Evolutionary conservation across 2,888 invertebrate species (phyloP), one percentile per base, ranked within the genome.

Genomic region (Drosophila crucigera): DNA sequence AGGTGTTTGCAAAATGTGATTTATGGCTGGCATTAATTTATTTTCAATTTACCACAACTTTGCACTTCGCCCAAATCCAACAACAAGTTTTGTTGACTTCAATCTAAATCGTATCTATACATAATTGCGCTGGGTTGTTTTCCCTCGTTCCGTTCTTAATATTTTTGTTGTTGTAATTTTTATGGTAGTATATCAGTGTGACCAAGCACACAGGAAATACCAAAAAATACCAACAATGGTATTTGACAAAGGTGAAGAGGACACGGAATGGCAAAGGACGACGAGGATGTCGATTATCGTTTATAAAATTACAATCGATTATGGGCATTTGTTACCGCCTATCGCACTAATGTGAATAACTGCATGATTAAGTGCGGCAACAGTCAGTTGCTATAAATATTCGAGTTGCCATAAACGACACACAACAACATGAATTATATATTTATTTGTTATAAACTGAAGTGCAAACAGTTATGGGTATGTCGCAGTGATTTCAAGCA

Each of bases 111-210:
- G 82, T 79, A 74, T 79, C 70, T 82, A 82, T 81, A 78, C 78
- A 78, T 78, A 78, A 77, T 76, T 81, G 68, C 43, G 64, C 62
- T 81, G 78, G 78, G 67, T 78, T 80, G 79, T 80, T 78, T 78
- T 82, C 74, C 78, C 79, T 73, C 79, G 73, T 82, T 76, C 64
- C 55, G 78, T 76, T 72, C 72, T 80, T 65, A 49, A 70, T 68
- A 47, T 68, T 56, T 49, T 54, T 73, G 76, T 76, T 80, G 69
- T 60, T 78, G 72, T 43, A 72, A 53, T 19, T 58, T 71, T 67
- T 75, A 69, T 67, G 66, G 78, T 61, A 39, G 80, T 54, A 33
- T 49, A 39, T 25, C 54, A 35, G 76, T 75, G 80, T 79, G 80
- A 25, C 76, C 76, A n/a, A 11, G 16, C 3, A 39, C 59, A 31